A percentile compares a stretch with the other conserved stretches of the same genome.
Evolutionary conservation across 92 coral and sea anemone genomes (phyloP).

Genomic region (Zoanthus sociatus): DNA sequence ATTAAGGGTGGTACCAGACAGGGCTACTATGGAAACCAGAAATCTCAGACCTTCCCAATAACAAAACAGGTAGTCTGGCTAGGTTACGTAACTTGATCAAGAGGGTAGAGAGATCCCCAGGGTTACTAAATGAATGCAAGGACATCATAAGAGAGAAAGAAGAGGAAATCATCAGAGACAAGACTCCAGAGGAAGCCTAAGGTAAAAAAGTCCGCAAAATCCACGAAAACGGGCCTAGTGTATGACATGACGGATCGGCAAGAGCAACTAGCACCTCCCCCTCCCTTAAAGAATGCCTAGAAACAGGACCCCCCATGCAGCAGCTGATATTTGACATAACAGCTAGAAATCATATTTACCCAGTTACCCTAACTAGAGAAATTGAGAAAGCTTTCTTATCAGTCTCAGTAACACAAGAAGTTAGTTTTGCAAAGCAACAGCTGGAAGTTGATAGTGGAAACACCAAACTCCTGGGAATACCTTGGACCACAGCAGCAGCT

Average conservation of each 20-base stretch:
- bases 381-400: background rate
- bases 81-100: background rate
- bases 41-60: constrained; percentile 20
- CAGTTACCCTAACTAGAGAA: background rate
- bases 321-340: background rate
- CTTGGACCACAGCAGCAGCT: background rate
- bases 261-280: constrained; percentile 2
- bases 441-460: background rate
- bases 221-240: constrained; percentile 12
- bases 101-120: constrained; percentile 21
- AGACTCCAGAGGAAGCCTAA: constrained; percentile 19
- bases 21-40: constrained; percentile 51
- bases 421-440: background rate
- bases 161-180: constrained; percentile 26
- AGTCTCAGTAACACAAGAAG: background rate
- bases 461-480: background rate
- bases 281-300: background rate
- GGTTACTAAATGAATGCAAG: constrained; percentile 1
- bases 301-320: constrained; percentile 18
- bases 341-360: background rate
- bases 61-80: no score
- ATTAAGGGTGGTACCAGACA: constrained; percentile 52
- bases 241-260: constrained; percentile 11
- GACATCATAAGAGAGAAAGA: no score
- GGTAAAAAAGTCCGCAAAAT: constrained; percentile 37